Evolutionary conservation across 2,888 invertebrate species (phyloP), one percentile per base, ranked within the genome.

Genomic region (Diloba caeruleocephala): DNA sequence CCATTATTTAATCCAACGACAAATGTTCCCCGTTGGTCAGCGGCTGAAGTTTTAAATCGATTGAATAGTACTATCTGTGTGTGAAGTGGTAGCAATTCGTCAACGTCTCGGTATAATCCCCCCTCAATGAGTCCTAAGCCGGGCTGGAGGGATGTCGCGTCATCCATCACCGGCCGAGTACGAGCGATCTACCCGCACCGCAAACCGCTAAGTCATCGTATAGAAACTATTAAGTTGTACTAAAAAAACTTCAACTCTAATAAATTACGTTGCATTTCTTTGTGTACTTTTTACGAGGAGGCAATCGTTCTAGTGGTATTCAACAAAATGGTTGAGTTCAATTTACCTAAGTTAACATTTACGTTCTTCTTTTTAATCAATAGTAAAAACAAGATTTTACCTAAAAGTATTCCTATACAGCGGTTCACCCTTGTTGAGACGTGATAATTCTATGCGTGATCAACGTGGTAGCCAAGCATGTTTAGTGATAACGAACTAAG

Each of bases 91-190:
- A 76, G 88, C 87, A 85, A 92, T 92, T 85, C 89, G 89, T 92
- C 91, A 91, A 90, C 85, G 92, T 91, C 91, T 76, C 80, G 78
- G 82, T 86, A 87, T 92, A 92, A 92, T 90, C 90, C 90, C 80
- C 81, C 85, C 86, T 89, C 89, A 88, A 89, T 90, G 90, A 89
- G 88, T 83, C 82, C 82, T 88, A 88, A 89, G 88, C 88, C 82
- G 76, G 84, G 77, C 76, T 76, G 74, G 81, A 83, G 81, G 83
- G 89, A 87, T 84, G 89, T 85, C 82, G 82, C 82, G 75, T 86
- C 88, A 92, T 91, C 89, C 85, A 92, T 92, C 91, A 92, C 87
- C 50, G 76, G 57, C 65, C 66, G 63, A 81, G 80, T 78, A 73
- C 69, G 76, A 76, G 74, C 49, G 48, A 39, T 66, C 76, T 72